These are phyloP conservation scores for Cryptosula pallasiana DNA, from an alignment of 2,888 invertebrate genomes.

Conservation along the genomic window DNA sequence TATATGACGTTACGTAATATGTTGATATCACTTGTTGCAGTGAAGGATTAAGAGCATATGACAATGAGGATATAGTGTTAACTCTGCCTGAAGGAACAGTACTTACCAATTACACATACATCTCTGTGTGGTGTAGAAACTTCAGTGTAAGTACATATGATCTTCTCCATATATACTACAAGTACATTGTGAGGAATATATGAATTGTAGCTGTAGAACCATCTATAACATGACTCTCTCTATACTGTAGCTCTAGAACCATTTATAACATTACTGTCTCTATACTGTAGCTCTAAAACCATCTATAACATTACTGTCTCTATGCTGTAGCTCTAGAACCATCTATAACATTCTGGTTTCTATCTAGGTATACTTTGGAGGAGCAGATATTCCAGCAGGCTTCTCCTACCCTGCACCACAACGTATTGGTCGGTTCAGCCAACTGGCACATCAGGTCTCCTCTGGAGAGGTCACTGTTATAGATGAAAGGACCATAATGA, in stretches of 20 bases:
- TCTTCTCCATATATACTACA: too few relatives aligned
- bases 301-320: too few relatives aligned
- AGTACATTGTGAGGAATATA: too few relatives aligned
- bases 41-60: constrained; percentile 32
- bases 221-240: too few relatives aligned
- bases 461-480: constrained; percentile 86
- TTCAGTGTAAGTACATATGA: constrained; percentile 2
- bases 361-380: constrained; percentile 82
- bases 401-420: constrained; percentile 58
- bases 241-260: too few relatives aligned
- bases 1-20: too few relatives aligned
- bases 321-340: too few relatives aligned
- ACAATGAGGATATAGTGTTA: constrained; percentile 68
- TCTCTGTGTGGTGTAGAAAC: constrained; percentile 61
- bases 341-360: too few relatives aligned
- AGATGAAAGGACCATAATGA: constrained; percentile 85
- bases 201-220: too few relatives aligned
- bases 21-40: not conserved
- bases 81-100: constrained; percentile 76
- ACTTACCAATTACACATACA: constrained; percentile 81
- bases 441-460: constrained; percentile 78
- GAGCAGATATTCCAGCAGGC: constrained; percentile 71
- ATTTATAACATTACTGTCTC: too few relatives aligned
- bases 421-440: constrained; percentile 68
- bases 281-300: too few relatives aligned